Evolutionary conservation across 1,140 invertebrate genomes (phyloP), one percentile per base, ranked within the genome.

Genomic region (Caenorhabditis inopinata): DNA sequence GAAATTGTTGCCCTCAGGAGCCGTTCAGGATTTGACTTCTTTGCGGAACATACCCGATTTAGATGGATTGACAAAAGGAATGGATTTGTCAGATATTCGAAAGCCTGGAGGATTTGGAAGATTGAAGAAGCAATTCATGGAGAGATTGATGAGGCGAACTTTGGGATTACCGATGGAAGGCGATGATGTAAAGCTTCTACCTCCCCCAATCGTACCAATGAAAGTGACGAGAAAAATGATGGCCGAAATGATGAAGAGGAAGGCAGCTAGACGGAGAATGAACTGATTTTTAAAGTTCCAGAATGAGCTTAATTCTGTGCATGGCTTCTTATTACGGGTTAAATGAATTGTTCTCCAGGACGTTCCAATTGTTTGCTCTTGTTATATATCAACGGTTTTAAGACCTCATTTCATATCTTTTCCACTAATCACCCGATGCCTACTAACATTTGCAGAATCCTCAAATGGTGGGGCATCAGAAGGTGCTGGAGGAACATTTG

Each of bases 41-140:
- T 74, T 86, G 2, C 68, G 75, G n/a, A 80, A 85, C n/a, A 81
- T 86, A 25, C 85, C 85, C 6, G 81, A 86, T 76, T 58, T 86
- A 23, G 85, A 86, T 18, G 85, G 85, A 25, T 46, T 86, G n/a
- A 83, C 84, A 3, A 74, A 85, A 74, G 85, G 85, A 48, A 79
- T 86, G 79, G 85, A 86, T 80, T 45, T 86, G 25, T 84, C 81
- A 23, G 51, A 87, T 29, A 77, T 86, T 21, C 86, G 74, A 51
- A 85, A 84, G 62, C 85, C 85, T 14, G 85, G 85, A 29, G 85
- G 82, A 76, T 85, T 86, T 49, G 82, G 83, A 12, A 18, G 32
- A 18, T 73, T 85, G 21, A 87, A 86, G 35, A 47, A 84, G 27
- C 85, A 85, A 62, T 85, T 85, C 62, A 85, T 85, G 29, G 74